Evolutionary conservation across 2,888 invertebrate genomes (phyloP).

Genomic region (Branchipolynoe longqiensis): DNA sequence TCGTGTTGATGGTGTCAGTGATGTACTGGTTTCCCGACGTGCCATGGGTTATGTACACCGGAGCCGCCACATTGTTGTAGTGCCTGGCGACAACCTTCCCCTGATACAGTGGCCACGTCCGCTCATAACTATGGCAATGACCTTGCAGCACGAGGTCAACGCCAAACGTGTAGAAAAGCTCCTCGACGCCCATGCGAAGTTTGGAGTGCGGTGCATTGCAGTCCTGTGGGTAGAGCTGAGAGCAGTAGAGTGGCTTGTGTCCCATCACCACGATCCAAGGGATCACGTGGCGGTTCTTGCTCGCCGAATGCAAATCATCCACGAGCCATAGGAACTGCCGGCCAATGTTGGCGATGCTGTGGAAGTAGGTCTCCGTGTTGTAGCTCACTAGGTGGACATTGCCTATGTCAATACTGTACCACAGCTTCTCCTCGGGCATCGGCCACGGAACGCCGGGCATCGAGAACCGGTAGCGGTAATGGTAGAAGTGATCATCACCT

Average conservation of each 20-base stretch:
- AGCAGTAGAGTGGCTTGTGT: constrained; percentile 81
- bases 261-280: constrained; percentile 81
- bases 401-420: constrained; percentile 79
- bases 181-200: constrained; percentile 68
- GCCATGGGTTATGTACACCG: constrained; percentile 75
- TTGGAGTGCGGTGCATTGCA: constrained; percentile 64
- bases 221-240: constrained; percentile 79
- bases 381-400: constrained; percentile 70
- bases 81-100: constrained; percentile 67
- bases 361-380: constrained; percentile 71
- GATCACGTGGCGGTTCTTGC: constrained; percentile 69
- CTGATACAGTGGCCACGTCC: constrained; percentile 74
- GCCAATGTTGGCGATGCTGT: constrained; percentile 77
- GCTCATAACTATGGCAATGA: constrained; percentile 75
- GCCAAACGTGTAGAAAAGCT: constrained; percentile 74
- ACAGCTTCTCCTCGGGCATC: constrained; percentile 76
- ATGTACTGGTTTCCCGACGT: constrained; percentile 48
- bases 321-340: constrained; percentile 85
- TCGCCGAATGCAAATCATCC: constrained; percentile 74
- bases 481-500: constrained; percentile 68
- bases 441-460: constrained; percentile 77
- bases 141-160: constrained; percentile 75
- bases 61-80: constrained; percentile 73
- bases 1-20: not conserved
- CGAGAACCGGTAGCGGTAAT: constrained; percentile 75